Conservation (phyloP, 2,888 invertebrate genomes). For the Tricholauxania praeusta region DNA sequence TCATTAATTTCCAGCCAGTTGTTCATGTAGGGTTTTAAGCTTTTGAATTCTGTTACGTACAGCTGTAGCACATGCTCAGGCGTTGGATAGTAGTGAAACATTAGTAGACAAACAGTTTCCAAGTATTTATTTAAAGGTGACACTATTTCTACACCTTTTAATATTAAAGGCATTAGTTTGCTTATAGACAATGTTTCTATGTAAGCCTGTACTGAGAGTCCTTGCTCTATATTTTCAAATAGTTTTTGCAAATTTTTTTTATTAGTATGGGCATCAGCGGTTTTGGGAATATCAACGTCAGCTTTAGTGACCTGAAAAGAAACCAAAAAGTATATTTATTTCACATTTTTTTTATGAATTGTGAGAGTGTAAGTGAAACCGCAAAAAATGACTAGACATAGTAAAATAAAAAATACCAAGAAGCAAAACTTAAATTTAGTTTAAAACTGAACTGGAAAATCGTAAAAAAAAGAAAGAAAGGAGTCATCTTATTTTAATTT, state of each 20-base stretch:
- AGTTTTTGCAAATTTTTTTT: conserved; percentile 57
- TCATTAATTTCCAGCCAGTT: conserved; percentile 48
- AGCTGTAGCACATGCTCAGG: conserved; percentile 53
- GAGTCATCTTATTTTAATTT: too few relatives aligned
- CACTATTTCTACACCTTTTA: conserved; percentile 60
- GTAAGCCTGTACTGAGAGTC: conserved; percentile 62
- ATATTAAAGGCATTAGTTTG: conserved; percentile 62
- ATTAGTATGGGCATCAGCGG: conserved; percentile 45
- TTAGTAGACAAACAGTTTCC: conserved; percentile 63
- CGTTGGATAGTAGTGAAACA: conserved; percentile 62
- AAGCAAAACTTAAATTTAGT: too few relatives aligned
- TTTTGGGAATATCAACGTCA: conserved; percentile 46
- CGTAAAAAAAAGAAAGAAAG: too few relatives aligned
- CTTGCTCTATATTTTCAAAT: conserved; percentile 67
- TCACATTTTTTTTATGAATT: too few relatives aligned
- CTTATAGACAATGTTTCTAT: conserved; percentile 63
- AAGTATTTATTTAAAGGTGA: conserved; percentile 65
- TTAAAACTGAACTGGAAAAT: too few relatives aligned
- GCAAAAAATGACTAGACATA: too few relatives aligned
- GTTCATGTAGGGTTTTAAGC: conserved; percentile 53
- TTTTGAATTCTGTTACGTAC: conserved; percentile 49
- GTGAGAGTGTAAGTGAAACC: too few relatives aligned
- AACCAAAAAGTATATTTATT: neutral
- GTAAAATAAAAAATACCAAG: too few relatives aligned
- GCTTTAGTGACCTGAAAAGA: conserved; percentile 54